Evolutionary conservation across 2,797 vertebrate genomes (phyloP), one percentile per base, ranked within the genome.

Genomic region (Phalloptychus januarius): DNA sequence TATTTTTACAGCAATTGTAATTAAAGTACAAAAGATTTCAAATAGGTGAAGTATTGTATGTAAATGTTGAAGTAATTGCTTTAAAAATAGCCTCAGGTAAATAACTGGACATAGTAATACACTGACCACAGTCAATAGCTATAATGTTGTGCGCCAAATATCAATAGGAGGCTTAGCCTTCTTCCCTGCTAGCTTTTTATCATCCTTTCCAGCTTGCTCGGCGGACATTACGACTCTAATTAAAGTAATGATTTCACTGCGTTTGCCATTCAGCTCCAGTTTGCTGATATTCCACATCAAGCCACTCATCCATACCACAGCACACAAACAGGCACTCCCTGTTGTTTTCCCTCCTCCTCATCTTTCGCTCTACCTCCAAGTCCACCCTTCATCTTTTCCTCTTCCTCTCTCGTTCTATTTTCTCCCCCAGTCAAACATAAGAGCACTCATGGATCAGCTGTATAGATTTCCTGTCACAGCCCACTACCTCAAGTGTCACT

Each of bases 391-490:
- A 74, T 89, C 76, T 77, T 79, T 73, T 73, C 79, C 77, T 82
- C 83, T 79, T 48, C 73, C 87, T 71, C 74, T 81, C 61, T 56
- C 81, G 54, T 87, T 89, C 86, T 85, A 90, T 92, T 92, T 91
- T 93, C 89, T 91, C 71, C 70, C 76, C 75, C 65, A 5, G 87
- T 88, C 89, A 87, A 87, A 93, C 81, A 72, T 87, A 82, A 91
- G 83, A 90, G 89, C 74, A 6, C 75, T 91, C 91, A 92, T 94
- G 87, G 80, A 88, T 95, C 92, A 91, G 33, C 80, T 63, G 40
- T 83, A 94, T 93, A 84, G 94, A 95, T 94, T 95, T 91, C 74
- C 87, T 83, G 88, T 90, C 88, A 89, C 89, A 91, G 78, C 25
- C 83, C 83, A 89, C 83, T 90, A 87, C 85, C 81, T 82, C 77